These are phyloP conservation scores for Pterocles orientalis DNA, from an alignment of 2,113 vertebrate genomes.

Conservation along the genomic window DNA sequence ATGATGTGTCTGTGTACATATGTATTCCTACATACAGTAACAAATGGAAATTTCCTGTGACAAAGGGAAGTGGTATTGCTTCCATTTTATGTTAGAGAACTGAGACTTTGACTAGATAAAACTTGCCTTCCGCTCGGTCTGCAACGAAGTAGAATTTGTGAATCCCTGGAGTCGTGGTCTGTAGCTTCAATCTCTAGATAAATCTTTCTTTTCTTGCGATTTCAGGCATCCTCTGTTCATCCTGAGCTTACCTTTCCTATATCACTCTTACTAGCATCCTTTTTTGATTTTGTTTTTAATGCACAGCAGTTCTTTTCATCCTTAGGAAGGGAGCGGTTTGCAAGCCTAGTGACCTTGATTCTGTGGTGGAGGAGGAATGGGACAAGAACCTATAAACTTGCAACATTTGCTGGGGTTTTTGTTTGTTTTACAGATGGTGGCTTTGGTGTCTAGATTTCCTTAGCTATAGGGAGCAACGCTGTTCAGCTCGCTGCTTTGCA, in stretches of 20 bases:
- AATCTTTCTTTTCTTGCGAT: not conserved
- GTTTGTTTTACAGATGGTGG: not conserved
- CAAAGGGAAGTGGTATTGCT: not conserved
- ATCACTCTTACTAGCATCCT: not conserved
- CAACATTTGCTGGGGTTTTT: not conserved
- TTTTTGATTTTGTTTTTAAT: not conserved
- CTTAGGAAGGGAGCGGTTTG: not conserved
- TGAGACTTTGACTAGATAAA: not conserved
- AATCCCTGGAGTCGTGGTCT: not conserved
- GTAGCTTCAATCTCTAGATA: not conserved
- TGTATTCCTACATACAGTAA: not conserved
- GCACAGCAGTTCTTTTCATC: not conserved
- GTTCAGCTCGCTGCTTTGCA: constrained; percentile 39
- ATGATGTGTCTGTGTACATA: not conserved
- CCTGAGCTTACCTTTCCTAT: not conserved
- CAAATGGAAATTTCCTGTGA: not conserved
- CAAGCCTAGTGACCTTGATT: not conserved
- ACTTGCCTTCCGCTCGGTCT: not conserved
- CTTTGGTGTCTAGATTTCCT: not conserved
- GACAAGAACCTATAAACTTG: not conserved
- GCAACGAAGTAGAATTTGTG: not conserved
- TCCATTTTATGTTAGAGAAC: not conserved
- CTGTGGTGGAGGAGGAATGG: not conserved
- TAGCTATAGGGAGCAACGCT: not conserved
- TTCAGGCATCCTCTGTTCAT: not conserved